Evolutionary conservation across 2,797 vertebrate genomes (phyloP).

Genomic region (Spondyliosoma cantharus): DNA sequence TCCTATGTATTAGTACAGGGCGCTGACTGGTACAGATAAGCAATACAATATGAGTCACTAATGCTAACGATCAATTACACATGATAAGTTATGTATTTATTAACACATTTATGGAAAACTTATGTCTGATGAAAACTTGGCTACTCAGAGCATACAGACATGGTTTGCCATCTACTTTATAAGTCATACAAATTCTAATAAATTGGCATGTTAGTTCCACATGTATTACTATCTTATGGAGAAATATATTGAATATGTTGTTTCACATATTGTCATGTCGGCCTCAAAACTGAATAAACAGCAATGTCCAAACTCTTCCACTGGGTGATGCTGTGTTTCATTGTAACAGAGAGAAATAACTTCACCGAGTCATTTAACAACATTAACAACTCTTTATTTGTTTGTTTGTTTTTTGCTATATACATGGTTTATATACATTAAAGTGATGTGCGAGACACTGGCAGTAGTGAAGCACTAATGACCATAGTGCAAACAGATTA

Average conservation of each 20-base stretch:
- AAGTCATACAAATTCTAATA: slow-evolving; percentile 10
- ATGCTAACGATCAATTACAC: not conserved
- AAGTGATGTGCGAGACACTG: slow-evolving; percentile 38
- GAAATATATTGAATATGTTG: slow-evolving; percentile 41
- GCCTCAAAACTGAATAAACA: slow-evolving; percentile 64
- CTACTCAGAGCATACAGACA: slow-evolving; percentile 14
- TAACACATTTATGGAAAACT: too few relatives aligned
- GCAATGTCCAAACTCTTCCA: slow-evolving; percentile 58
- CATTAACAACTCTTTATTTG: slow-evolving; percentile 11
- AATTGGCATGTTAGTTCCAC: slow-evolving; percentile 57
- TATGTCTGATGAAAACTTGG: not conserved
- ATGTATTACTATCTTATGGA: slow-evolving; percentile 20
- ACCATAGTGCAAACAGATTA: slow-evolving; percentile 35
- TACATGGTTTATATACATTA: slow-evolving; percentile 45
- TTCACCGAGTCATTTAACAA: not conserved
- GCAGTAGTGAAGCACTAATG: slow-evolving; percentile 57
- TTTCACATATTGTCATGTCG: slow-evolving; percentile 65
- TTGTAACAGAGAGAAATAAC: not conserved
- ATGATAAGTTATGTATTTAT: slow-evolving; percentile 7
- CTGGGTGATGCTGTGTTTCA: slow-evolving; percentile 36
- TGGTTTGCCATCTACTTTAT: not conserved
- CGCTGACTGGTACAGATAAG: slow-evolving; percentile 21
- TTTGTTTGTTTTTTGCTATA: slow-evolving; percentile 30
- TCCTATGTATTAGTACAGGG: not conserved
- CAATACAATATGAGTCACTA: slow-evolving; percentile 31